These are phyloP conservation scores for Ochropleura plecta DNA, from an alignment of 2,888 invertebrate species.

Conservation along the genomic window DNA sequence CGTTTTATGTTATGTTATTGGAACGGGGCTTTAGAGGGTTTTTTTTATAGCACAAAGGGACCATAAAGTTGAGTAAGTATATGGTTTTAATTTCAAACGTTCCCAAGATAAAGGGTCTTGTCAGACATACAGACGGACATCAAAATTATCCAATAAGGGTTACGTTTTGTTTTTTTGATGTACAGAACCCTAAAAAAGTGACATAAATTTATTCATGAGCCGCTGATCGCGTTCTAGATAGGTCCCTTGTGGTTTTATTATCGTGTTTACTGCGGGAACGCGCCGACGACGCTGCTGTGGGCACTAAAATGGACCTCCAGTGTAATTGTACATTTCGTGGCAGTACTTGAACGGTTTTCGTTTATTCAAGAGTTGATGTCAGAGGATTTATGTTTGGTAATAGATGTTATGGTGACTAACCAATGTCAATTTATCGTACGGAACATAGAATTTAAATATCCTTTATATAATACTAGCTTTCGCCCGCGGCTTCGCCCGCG, in stretches of 20 bases:
- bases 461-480: too few relatives aligned
- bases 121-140: too few relatives aligned
- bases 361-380: slow-evolving; percentile 4
- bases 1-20: too few relatives aligned
- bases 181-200: slow-evolving; percentile 36
- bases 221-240: slow-evolving; percentile 74
- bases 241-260: slow-evolving; percentile 74
- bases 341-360: slow-evolving; percentile 23
- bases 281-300: slow-evolving; percentile 48
- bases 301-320: slow-evolving; percentile 46
- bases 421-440: background rate
- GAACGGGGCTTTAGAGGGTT: too few relatives aligned
- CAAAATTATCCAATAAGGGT: too few relatives aligned
- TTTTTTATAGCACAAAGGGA: too few relatives aligned
- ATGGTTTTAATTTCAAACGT: too few relatives aligned
- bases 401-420: too few relatives aligned
- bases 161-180: too few relatives aligned
- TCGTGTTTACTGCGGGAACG: slow-evolving; percentile 67
- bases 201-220: slow-evolving; percentile 78
- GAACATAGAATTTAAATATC: background rate
- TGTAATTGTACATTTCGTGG: slow-evolving; percentile 47
- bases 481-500: too few relatives aligned
- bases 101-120: too few relatives aligned
- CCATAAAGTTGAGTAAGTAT: too few relatives aligned
- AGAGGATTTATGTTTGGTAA: background rate